Evolutionary conservation across 2,888 invertebrate genomes (phyloP).

Genomic region (Microctonus aethiopoides): DNA sequence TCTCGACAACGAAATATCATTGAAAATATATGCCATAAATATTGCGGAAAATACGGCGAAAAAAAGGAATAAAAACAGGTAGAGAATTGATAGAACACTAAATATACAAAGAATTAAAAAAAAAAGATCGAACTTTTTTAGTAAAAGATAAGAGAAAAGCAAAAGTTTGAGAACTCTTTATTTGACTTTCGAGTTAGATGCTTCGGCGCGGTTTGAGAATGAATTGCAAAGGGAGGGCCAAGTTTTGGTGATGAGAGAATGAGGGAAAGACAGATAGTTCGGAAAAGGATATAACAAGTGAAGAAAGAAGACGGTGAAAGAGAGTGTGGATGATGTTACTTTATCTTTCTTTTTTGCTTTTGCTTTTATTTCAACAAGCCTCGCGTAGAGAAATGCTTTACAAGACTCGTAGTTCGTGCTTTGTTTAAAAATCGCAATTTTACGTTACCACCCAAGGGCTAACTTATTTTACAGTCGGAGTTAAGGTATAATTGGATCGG

Average conservation of each 20-base stretch:
- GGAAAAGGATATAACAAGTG: not conserved
- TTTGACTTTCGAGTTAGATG: conserved; percentile 60
- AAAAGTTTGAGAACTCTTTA: conserved; percentile 50
- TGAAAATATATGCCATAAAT: too few relatives aligned
- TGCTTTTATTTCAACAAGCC: conserved; percentile 24
- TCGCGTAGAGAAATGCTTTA: conserved; percentile 8
- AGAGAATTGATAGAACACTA: not conserved
- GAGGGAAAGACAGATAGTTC: not conserved
- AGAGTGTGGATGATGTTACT: conserved; percentile 10
- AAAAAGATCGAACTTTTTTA: conserved; percentile 31
- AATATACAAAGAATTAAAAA: conserved; percentile 7
- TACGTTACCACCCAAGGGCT: conserved; percentile 49
- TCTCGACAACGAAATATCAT: too few relatives aligned
- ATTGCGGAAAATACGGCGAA: not conserved
- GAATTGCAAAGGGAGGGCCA: conserved; percentile 44
- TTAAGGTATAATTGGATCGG: conserved; percentile 58
- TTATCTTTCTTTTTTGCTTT: not conserved
- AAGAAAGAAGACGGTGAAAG: conserved; percentile 19
- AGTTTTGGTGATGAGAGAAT: not conserved
- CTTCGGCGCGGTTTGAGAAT: conserved; percentile 57
- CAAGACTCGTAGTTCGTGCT: conserved; percentile 49
- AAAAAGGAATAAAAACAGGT: not conserved
- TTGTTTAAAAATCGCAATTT: conserved; percentile 59
- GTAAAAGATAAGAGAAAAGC: conserved; percentile 37
- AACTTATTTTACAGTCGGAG: conserved; percentile 52